These are phyloP conservation scores for Aix galericulata DNA, from an alignment of 2,113 vertebrate species.

Conservation along the genomic window DNA sequence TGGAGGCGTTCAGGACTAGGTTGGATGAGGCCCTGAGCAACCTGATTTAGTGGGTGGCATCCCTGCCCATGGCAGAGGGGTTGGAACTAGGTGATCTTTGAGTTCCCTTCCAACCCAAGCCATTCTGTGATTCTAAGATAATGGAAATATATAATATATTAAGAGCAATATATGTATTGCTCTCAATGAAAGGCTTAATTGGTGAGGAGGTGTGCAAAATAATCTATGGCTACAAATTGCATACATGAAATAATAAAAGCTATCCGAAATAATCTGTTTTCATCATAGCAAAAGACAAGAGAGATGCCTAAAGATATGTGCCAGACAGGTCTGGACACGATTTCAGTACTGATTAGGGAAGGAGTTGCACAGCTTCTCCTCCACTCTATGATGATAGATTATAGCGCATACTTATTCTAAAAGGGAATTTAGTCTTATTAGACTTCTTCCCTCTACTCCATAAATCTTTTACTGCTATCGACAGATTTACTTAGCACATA, in stretches of 20 bases:
- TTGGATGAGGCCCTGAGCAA: too few relatives aligned
- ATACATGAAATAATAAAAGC: not conserved
- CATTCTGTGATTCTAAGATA: not conserved
- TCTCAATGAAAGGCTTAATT: not conserved
- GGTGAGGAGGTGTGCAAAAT: not conserved
- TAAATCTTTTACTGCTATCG: conserved; percentile 20
- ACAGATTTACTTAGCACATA: conserved; percentile 32
- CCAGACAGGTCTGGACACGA: not conserved
- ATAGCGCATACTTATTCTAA: not conserved
- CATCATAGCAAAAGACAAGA: not conserved
- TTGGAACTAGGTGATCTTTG: too few relatives aligned
- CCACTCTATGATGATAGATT: not conserved
- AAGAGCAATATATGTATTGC: too few relatives aligned
- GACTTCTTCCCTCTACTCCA: not conserved
- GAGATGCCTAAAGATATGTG: not conserved
- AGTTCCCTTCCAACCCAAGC: too few relatives aligned
- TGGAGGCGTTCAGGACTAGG: too few relatives aligned
- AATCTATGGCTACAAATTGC: not conserved
- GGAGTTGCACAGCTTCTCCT: not conserved
- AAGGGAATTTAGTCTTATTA: not conserved
- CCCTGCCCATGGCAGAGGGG: too few relatives aligned
- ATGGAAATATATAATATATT: not conserved
- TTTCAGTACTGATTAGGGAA: not conserved
- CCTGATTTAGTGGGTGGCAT: too few relatives aligned
- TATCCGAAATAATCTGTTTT: not conserved